Conservation (phyloP, 1,140 invertebrate genomes). For the Temnothorax nylanderi region DNA sequence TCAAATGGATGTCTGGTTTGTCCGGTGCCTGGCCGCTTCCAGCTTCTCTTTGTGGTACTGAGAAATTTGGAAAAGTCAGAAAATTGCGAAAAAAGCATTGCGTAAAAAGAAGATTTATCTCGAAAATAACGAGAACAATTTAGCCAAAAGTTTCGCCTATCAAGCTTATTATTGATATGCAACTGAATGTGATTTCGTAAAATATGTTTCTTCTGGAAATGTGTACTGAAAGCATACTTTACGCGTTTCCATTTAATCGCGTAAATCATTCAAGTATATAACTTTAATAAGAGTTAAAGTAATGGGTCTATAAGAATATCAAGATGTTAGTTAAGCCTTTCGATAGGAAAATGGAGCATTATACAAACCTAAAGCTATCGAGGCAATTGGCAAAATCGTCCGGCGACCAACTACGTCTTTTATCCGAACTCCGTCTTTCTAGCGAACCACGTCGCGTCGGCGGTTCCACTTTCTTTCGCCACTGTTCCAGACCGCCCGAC, state of each 20-base stretch:
- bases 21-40: constrained; percentile 71
- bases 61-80: constrained; percentile 21
- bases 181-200: background rate
- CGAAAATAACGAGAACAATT: constrained; percentile 18
- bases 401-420: too few relatives aligned
- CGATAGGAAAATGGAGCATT: too few relatives aligned
- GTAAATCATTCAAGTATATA: background rate
- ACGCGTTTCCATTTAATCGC: background rate
- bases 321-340: too few relatives aligned
- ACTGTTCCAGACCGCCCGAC: too few relatives aligned
- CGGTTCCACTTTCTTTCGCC: too few relatives aligned
- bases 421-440: too few relatives aligned
- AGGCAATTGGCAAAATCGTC: too few relatives aligned
- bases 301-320: too few relatives aligned
- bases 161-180: background rate
- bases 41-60: constrained; percentile 68
- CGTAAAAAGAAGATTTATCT: background rate
- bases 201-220: background rate
- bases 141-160: background rate
- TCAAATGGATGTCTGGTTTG: constrained; percentile 53
- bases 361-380: too few relatives aligned
- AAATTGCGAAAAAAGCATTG: background rate
- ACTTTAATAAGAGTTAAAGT: background rate
- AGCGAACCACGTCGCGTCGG: too few relatives aligned
- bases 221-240: background rate